These are phyloP conservation scores for Nemopilema nomurai DNA, from an alignment of 30 jellyfish, hydroid and myxozoan genomes.

Conservation along the genomic window DNA sequence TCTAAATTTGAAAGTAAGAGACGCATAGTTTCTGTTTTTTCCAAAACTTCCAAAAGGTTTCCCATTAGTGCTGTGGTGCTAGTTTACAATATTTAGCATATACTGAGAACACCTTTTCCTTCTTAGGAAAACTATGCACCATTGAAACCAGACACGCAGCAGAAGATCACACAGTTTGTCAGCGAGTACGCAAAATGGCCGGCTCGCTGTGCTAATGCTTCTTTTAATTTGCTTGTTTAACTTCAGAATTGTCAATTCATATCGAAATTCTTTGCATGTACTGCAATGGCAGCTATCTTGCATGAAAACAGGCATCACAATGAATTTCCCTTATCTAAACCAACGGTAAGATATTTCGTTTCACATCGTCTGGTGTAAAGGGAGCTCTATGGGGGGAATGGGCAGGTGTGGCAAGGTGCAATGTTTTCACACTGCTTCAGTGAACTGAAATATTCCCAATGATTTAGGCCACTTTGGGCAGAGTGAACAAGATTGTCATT, in stretches of 20 bases:
- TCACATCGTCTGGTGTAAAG: background rate
- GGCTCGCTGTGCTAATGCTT: background rate
- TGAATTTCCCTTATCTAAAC: too few relatives aligned
- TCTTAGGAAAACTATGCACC: constrained; percentile 33
- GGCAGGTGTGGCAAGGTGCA: background rate
- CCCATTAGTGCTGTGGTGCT: too few relatives aligned
- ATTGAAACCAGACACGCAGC: constrained; percentile 24
- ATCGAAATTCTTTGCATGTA: too few relatives aligned
- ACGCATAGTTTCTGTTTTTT: too few relatives aligned
- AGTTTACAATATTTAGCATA: too few relatives aligned
- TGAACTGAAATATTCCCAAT: background rate
- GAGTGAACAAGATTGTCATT: too few relatives aligned
- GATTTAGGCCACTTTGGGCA: too few relatives aligned
- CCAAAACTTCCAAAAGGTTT: too few relatives aligned
- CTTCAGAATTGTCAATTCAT: background rate
- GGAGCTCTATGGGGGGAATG: background rate
- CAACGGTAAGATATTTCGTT: background rate
- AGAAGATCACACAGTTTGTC: constrained; percentile 44
- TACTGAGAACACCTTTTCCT: background rate
- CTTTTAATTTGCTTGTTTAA: background rate
- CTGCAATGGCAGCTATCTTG: too few relatives aligned
- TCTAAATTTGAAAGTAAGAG: too few relatives aligned
- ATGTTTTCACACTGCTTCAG: background rate
- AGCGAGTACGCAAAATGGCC: constrained; percentile 57
- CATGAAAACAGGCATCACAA: too few relatives aligned